A percentile compares a stretch with the other conserved stretches of the same genome.
Conservation (phyloP, 2,888 invertebrate genomes). For the Nycteola revayana region DNA sequence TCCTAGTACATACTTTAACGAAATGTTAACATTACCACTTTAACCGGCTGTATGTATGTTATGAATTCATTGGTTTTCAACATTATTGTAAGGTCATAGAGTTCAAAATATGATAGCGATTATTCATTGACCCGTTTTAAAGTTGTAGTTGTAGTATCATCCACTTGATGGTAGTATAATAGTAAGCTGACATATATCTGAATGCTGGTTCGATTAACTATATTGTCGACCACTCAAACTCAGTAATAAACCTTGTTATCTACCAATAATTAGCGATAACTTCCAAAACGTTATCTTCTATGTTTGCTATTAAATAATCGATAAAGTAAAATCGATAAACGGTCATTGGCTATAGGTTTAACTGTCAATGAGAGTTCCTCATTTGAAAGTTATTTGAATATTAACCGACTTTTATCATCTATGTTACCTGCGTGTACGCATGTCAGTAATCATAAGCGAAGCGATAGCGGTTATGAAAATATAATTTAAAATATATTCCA, state of each 20-base stretch:
- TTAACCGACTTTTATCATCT: conserved; percentile 1
- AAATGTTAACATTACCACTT: no score
- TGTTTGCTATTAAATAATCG: conserved; percentile 81
- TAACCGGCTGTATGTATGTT: no score
- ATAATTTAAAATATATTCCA: no score
- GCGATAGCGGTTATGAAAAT: conserved; percentile 10
- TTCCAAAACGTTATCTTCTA: conserved; percentile 70
- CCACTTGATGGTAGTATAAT: no score
- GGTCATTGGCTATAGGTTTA: conserved; percentile 62
- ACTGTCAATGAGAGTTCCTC: conserved; percentile 25
- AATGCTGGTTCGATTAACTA: conserved; percentile 39
- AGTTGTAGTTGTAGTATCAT: no score
- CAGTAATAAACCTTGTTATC: conserved; percentile 72
- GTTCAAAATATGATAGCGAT: no score
- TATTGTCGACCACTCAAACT: conserved; percentile 62
- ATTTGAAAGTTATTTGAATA: conserved; percentile 7
- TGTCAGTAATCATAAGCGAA: conserved; percentile 2
- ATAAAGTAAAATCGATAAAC: conserved; percentile 68
- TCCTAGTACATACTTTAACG: no score
- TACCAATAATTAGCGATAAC: conserved; percentile 78
- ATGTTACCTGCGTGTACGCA: background rate
- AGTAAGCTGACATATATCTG: conserved; percentile 24
- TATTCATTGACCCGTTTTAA: no score
- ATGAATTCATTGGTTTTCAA: no score
- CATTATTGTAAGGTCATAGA: no score